Conservation (phyloP, 1,140 invertebrate species). For the Drosophila ambigua region DNA sequence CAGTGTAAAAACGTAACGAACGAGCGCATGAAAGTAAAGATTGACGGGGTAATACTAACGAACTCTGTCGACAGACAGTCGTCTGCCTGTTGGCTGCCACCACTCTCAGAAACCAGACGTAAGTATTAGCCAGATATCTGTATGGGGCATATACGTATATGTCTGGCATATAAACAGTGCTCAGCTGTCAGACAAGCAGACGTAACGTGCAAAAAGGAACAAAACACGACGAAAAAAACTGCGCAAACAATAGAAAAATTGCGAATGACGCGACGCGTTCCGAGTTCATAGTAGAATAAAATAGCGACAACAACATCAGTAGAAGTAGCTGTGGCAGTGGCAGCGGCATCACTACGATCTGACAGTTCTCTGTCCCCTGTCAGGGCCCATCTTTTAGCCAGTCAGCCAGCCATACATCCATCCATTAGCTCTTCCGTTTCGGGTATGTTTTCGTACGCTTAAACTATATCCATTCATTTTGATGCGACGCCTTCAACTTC, state of each 20-base stretch:
- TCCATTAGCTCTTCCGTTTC: conserved; percentile 68
- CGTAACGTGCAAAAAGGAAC: conserved; percentile 57
- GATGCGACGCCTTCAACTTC: conserved; percentile 34
- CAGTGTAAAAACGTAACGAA: conserved; percentile 49
- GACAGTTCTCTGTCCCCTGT: conserved; percentile 35
- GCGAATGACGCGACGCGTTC: conserved; percentile 58
- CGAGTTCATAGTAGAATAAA: conserved; percentile 50
- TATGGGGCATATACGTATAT: conserved; percentile 20
- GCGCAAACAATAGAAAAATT: conserved; percentile 61
- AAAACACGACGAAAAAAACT: conserved; percentile 27
- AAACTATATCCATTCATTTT: conserved; percentile 66
- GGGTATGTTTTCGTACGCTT: conserved; percentile 57
- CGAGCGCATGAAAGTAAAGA: conserved; percentile 58
- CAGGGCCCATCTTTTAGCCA: conserved; percentile 44
- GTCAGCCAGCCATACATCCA: conserved; percentile 59
- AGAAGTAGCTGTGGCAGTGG: background rate
- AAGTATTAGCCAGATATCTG: conserved; percentile 15
- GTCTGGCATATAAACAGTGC: conserved; percentile 64
- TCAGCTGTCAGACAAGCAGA: conserved; percentile 66
- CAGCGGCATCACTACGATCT: conserved; percentile 36
- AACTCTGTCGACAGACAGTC: conserved; percentile 55
- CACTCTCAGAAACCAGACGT: conserved; percentile 6
- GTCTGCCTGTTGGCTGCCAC: conserved; percentile 14
- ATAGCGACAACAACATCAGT: conserved; percentile 26
- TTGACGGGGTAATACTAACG: conserved; percentile 59